Conservation (phyloP, 2,113 vertebrate genomes). For the Psophia crepitans region DNA sequence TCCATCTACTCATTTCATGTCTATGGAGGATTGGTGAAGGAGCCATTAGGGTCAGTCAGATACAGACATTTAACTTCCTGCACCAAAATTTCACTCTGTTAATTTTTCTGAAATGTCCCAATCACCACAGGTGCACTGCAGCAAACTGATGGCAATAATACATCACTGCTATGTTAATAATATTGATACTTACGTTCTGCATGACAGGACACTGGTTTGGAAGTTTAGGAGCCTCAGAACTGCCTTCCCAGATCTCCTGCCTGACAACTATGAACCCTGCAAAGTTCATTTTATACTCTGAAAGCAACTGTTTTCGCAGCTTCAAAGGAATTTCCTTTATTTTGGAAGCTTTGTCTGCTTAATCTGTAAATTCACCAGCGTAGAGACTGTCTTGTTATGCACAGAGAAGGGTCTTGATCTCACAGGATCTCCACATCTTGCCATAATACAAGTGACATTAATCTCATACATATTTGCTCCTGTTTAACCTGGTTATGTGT, state of each 20-base stretch:
- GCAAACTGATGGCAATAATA: background rate
- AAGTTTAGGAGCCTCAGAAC: background rate
- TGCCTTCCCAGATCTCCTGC: background rate
- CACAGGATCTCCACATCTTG: background rate
- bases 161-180: background rate
- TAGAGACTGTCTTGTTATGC: background rate
- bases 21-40: background rate
- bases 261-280: background rate
- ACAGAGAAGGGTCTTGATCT: background rate
- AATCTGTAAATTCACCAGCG: background rate
- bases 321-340: background rate
- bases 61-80: background rate
- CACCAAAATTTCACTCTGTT: background rate
- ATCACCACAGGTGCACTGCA: background rate
- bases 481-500: background rate
- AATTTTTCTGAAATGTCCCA: background rate
- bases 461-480: background rate
- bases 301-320: background rate
- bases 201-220: background rate
- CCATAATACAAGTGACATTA: background rate
- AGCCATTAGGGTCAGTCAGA: rapidly evolving
- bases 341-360: background rate
- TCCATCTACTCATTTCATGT: rapidly evolving
- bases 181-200: background rate
- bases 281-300: background rate